Base-by-base conservation (phyloP, 2,797 vertebrate species). In the Crypturellus tataupa region DNA sequence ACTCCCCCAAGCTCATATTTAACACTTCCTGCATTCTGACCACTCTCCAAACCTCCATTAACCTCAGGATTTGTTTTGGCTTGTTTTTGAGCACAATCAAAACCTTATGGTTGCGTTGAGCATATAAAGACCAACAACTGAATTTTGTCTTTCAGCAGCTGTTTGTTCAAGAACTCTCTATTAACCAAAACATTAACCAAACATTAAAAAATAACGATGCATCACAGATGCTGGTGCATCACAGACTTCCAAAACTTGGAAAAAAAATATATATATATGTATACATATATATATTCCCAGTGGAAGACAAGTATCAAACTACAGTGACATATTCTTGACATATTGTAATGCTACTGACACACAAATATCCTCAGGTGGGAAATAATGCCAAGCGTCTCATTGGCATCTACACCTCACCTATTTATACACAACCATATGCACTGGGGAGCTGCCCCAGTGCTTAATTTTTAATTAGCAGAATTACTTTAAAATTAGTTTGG, bases 21-120 rank as follows among this genome's bases (percentile, higher is more conserved):
- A 96, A 96, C n/a, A 65, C 31, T 94, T 96, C 91, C 95, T 86
- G 42, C 82, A 60, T 64, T 96, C 79, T 49, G 91, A 78, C 83
- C 29, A 55, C 63, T 65, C 85, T 49, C 64, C 88, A 73, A 47
- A 68, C 19, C 79, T 71, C 60, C 15, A 5, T 81, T 84, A 95
- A 75, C 69, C 51, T 75, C 91, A 94, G 85, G 91, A 94, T 95
- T 89, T 71, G 23, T 56, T 91, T 71, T 75, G 76, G 56, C 73
- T 84, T 91, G 42, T 89, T 91, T 63, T 91, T 60, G 47, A 64
- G 44, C 58, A 72, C 86, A 95, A 95, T 95, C 70, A 91, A 94
- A 96, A 93, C 89, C 91, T 79, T 84, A 85, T 88, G 81, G 82
- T 35, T 88, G 29, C 51, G 65, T 84, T 88, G 64, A 86, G 79